These are phyloP conservation scores for Dasyprocta punctata DNA, from an alignment of 2,113 vertebrate species.

Conservation along the genomic window DNA sequence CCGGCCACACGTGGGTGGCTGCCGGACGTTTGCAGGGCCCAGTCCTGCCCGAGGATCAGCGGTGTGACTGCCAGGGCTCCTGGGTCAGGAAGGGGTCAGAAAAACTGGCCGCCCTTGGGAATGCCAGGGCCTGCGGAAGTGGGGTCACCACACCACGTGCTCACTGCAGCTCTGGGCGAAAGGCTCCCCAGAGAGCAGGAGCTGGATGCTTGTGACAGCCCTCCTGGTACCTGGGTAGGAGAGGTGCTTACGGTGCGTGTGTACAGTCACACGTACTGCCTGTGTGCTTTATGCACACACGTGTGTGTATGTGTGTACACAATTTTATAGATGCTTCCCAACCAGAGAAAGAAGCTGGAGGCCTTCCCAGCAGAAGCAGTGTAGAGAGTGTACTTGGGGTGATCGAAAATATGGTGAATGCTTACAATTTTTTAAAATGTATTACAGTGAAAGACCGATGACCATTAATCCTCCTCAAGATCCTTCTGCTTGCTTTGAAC, in stretches of 20 bases:
- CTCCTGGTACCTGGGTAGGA: neutral
- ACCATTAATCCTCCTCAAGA: too few relatives aligned
- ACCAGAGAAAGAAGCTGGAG: neutral
- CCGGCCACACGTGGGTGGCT: neutral
- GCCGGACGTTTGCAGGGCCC: neutral
- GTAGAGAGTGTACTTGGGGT: fast-evolving
- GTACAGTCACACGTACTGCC: fast-evolving
- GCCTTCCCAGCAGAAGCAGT: neutral
- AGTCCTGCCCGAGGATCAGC: neutral
- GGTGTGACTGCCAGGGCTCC: neutral
- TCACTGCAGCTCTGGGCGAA: neutral
- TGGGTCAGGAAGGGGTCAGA: neutral
- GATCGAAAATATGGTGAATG: neutral
- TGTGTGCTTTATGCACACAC: fast-evolving
- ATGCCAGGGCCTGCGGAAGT: neutral
- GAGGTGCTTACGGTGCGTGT: fast-evolving
- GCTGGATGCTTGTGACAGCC: neutral
- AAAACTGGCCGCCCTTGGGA: neutral
- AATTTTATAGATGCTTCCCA: neutral
- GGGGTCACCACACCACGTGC: too few relatives aligned
- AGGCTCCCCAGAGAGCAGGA: fast-evolving
- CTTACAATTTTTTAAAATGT: neutral
- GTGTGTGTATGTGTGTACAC: too few relatives aligned
- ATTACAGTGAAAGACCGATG: neutral
- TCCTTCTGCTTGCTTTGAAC: too few relatives aligned